Conservation (phyloP, 2,797 vertebrate genomes). For the Artibeus jamaicensis region DNA sequence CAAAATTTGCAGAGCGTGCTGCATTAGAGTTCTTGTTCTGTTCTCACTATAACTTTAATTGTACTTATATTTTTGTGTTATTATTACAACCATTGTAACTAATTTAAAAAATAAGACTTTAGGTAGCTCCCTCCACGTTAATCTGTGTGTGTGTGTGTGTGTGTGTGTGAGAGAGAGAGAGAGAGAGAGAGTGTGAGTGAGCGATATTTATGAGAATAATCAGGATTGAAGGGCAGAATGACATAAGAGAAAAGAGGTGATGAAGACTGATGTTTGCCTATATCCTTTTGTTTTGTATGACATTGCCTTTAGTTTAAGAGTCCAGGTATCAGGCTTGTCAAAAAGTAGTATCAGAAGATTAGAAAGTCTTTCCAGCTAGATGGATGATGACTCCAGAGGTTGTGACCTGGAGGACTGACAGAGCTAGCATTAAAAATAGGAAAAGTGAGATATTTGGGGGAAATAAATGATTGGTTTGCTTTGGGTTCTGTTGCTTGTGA, state of each 20-base stretch:
- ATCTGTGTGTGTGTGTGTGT: neutral
- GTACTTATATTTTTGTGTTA: neutral
- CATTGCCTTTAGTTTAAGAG: neutral
- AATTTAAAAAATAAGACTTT: constrained; percentile 36
- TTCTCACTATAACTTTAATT: neutral
- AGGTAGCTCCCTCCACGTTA: neutral
- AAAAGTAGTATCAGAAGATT: constrained; percentile 3
- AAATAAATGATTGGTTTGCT: neutral
- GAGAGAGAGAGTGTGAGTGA: neutral
- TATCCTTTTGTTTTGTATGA: constrained; percentile 36
- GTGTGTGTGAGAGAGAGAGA: neutral
- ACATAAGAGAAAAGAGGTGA: neutral
- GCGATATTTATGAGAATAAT: neutral
- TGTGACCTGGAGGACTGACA: neutral
- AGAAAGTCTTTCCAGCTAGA: neutral
- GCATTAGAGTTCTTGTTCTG: neutral
- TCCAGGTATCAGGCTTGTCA: neutral
- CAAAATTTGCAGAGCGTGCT: neutral
- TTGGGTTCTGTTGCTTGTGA: neutral
- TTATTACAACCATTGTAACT: constrained; percentile 34
- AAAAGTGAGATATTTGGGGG: neutral
- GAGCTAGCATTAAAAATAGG: neutral
- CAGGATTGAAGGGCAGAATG: neutral
- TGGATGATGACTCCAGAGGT: neutral
- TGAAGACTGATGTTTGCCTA: neutral